Base-by-base conservation (phyloP, 2,888 invertebrate genomes). In the Thymelicus acteon region DNA sequence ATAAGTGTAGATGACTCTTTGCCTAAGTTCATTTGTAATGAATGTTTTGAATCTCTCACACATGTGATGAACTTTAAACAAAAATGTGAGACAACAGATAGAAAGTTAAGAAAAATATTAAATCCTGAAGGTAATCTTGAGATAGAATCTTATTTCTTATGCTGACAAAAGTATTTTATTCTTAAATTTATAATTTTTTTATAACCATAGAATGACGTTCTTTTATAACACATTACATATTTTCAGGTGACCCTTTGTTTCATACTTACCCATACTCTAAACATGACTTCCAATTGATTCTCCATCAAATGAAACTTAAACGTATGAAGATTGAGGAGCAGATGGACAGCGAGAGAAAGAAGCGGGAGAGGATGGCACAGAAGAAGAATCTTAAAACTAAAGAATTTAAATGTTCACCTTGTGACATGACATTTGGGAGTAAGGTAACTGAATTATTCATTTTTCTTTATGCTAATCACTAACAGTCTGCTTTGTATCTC, bases 211-310 rank as follows among this genome's bases (percentile, higher is more conserved):
- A 19, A 19, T 19, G 19, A 19, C n/a, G n/a, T n/a, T n/a, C 19
- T 5, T 31, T 31, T 31, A 31, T 31, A 31, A 31, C 31, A 31
- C 31, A 31, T 44, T 62, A 2, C 4, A 31, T 47, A 48, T 39
- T 37, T 63, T 19, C 75, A 92, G 92, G 92, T 73, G 90, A 89
- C 76, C 90, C 89, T 68, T 80, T 82, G 63, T 80, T 89, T 39
- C 86, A 87, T 74, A 87, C 88, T 54, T 93, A 93, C 78, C 93
- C 93, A 77, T 92, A 93, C 80, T 93, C 93, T 37, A 93, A 91
- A 79, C 92, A 91, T 80, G 92, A 93, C 71, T 93, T 93, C 75
- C 91, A 93, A 79, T 75, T 90, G 60, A 92, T 93, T 72, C 75
- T 93, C 67, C 89, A 92, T 77, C 85, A 92, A 74, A 91, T 93